phyloP scores from a whole-genome alignment of 2,888 invertebrate genomes.

The Reticulitermes lucifugus region DNA sequence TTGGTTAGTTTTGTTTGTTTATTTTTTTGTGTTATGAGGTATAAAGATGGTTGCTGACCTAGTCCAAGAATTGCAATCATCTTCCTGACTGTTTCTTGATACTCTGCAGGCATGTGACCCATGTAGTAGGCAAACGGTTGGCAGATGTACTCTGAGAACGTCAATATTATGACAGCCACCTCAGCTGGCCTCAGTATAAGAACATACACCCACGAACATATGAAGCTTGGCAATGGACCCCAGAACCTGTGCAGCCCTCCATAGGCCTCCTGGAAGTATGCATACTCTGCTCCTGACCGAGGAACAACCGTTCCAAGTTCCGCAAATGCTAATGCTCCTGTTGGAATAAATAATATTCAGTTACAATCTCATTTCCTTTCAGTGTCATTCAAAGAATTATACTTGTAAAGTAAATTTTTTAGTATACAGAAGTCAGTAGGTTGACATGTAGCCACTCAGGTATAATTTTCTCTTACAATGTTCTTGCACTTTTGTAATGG shows the following conservation, averaged over 20 bases:
- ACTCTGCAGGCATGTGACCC: constrained; percentile 62
- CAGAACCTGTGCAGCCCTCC: constrained; percentile 74
- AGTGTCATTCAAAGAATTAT: too few relatives aligned
- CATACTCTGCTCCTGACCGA: constrained; percentile 85
- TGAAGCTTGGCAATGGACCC: constrained; percentile 80
- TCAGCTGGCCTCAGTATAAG: constrained; percentile 81
- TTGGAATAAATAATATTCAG: not conserved
- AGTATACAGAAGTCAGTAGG: too few relatives aligned
- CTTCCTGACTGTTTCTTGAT: constrained; percentile 67
- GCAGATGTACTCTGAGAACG: constrained; percentile 80
- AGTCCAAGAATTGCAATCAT: constrained; percentile 73
- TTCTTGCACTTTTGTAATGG: too few relatives aligned
- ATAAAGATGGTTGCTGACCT: constrained; percentile 63
- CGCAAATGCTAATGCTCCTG: constrained; percentile 83
- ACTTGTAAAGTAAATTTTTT: too few relatives aligned
- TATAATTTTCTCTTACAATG: too few relatives aligned
- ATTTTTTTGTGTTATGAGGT: too few relatives aligned
- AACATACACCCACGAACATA: constrained; percentile 83
- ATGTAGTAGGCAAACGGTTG: constrained; percentile 72
- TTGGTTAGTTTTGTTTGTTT: too few relatives aligned
- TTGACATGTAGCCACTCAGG: too few relatives aligned
- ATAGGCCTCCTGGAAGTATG: constrained; percentile 82
- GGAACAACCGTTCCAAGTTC: constrained; percentile 84
- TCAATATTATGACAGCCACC: constrained; percentile 80
- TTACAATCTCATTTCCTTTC: not conserved